These are phyloP conservation scores for Heliconius hermathena DNA, from an alignment of 1,140 invertebrate genomes.

Conservation along the genomic window DNA sequence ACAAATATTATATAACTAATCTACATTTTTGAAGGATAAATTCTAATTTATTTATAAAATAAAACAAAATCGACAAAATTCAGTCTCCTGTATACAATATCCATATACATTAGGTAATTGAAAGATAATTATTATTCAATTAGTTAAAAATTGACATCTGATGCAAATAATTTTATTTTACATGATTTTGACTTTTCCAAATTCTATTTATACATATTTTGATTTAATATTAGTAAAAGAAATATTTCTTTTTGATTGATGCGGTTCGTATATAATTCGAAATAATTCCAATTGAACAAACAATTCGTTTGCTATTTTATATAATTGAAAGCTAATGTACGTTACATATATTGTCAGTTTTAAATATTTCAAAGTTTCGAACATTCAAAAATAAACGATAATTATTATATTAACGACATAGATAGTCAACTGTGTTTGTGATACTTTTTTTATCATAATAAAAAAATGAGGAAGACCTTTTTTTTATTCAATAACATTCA, in stretches of 20 bases:
- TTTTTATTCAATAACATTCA: too few relatives aligned
- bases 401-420: conserved; percentile 8
- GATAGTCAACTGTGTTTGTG: conserved; percentile 12
- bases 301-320: background rate
- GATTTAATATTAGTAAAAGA: background rate
- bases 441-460: background rate
- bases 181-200: background rate
- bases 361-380: background rate
- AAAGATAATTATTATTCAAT: conserved; percentile 24
- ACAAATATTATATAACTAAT: conserved; percentile 16
- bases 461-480: too few relatives aligned
- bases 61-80: conserved; percentile 44
- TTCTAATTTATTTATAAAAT: conserved; percentile 32
- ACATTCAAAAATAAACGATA: background rate
- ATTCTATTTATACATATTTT: background rate
- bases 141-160: conserved; percentile 32
- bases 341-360: background rate
- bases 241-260: background rate
- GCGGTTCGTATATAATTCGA: background rate
- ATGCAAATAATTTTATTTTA: background rate
- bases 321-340: background rate
- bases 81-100: conserved; percentile 47
- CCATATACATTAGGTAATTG: conserved; percentile 30
- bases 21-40: conserved; percentile 13
- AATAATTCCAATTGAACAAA: background rate